phyloP scores from a whole-genome alignment of 2,113 vertebrate species.

The Corythornis vintsioides region DNA sequence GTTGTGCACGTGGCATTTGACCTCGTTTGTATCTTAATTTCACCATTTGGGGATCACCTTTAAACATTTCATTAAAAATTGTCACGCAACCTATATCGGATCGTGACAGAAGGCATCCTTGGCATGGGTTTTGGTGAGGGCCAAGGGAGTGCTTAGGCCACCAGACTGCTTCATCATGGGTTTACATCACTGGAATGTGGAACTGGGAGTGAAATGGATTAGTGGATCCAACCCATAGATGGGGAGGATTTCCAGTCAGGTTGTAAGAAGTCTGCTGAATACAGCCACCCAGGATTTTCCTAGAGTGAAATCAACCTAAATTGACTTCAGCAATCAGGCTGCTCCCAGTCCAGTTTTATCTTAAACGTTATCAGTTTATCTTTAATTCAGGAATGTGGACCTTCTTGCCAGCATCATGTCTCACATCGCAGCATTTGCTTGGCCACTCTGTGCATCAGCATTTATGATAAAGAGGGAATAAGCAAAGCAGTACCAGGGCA shows the following conservation, averaged over 20 bases:
- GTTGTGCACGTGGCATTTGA: too few species aligned
- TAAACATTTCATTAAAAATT: too few species aligned
- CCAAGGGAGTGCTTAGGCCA: neutral
- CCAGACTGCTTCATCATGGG: accelerated
- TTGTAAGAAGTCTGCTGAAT: neutral
- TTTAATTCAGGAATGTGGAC: conserved; percentile 31
- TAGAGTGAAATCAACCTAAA: neutral
- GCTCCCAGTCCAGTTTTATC: neutral
- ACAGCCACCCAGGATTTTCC: neutral
- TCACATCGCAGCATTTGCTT: neutral
- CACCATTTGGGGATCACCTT: too few species aligned
- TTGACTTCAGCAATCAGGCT: neutral
- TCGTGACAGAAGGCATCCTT: neutral
- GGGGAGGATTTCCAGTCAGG: neutral
- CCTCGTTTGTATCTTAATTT: too few species aligned
- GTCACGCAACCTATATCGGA: too few species aligned
- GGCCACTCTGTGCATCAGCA: neutral
- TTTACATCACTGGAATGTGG: neutral
- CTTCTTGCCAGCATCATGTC: neutral
- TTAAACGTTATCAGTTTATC: neutral
- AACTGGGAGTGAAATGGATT: neutral
- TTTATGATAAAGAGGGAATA: too few species aligned
- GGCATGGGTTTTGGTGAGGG: neutral
- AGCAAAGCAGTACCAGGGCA: too few species aligned
- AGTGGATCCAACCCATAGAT: neutral